Percentiles rank a stretch among this genome's conserved stretches.
phyloP scores from a whole-genome alignment of 2,113 vertebrate species.

The Halcyon senegalensis region DNA sequence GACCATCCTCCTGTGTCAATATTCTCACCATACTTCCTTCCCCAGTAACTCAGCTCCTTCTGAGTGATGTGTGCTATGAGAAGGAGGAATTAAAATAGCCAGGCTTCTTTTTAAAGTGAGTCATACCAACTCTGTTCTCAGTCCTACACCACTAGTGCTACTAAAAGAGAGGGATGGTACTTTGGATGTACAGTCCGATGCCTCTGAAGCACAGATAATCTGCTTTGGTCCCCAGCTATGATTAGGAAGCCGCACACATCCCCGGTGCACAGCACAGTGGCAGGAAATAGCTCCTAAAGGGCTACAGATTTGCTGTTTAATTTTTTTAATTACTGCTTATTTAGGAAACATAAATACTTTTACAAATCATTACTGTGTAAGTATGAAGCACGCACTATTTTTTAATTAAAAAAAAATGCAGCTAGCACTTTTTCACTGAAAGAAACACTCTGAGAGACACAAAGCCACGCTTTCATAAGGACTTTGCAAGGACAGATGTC shows the following conservation, averaged over 20 bases:
- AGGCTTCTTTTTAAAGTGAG: not conserved
- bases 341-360: slow-evolving; percentile 69
- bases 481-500: not conserved
- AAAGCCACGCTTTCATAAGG: not conserved
- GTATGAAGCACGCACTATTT: slow-evolving; percentile 7
- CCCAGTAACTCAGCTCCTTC: not conserved
- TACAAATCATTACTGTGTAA: slow-evolving; percentile 52
- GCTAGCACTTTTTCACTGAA: not conserved
- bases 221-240: slow-evolving; percentile 43
- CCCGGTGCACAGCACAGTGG: slow-evolving; percentile 30
- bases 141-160: not conserved
- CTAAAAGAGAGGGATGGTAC: not conserved
- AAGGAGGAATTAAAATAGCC: not conserved
- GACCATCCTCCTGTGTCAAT: not conserved
- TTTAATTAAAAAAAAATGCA: slow-evolving; percentile 57
- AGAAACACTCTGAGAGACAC: not conserved
- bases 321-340: slow-evolving; percentile 66
- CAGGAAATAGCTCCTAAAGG: slow-evolving; percentile 62
- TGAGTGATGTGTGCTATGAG: not conserved
- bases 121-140: not conserved
- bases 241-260: slow-evolving; percentile 34
- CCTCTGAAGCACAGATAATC: slow-evolving; percentile 49
- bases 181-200: not conserved
- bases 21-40: not conserved
- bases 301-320: slow-evolving; percentile 45